These are phyloP conservation scores for Ephialtes manifestator DNA, from an alignment of 2,888 invertebrate species.

Conservation along the genomic window DNA sequence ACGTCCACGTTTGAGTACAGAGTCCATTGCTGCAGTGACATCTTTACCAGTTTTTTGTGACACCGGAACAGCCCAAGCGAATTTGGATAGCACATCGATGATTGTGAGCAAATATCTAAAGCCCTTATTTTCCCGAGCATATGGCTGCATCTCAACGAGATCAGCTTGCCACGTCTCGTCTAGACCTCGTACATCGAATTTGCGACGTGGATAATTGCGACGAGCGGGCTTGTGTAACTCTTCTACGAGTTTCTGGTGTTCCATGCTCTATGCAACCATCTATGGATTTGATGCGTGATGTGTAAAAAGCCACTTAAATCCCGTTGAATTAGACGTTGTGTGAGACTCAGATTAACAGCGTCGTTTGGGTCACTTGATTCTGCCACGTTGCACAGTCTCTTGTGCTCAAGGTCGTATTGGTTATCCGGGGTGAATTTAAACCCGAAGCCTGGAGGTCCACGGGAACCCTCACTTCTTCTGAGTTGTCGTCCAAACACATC, in stretches of 20 bases:
- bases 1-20: conserved; percentile 58
- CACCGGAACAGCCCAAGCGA: conserved; percentile 80
- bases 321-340: conserved; percentile 14
- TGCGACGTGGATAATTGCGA: conserved; percentile 80
- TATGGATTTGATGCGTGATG: conserved; percentile 7
- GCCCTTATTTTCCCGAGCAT: conserved; percentile 76
- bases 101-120: conserved; percentile 81
- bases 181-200: conserved; percentile 80
- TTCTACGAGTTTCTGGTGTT: conserved; percentile 67
- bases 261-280: neutral
- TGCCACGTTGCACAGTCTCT: conserved; percentile 60
- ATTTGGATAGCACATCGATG: conserved; percentile 83
- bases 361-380: conserved; percentile 24
- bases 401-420: conserved; percentile 53
- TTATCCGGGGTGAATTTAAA: conserved; percentile 49
- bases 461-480: conserved; percentile 30
- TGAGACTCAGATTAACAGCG: conserved; percentile 35
- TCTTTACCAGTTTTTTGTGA: conserved; percentile 79
- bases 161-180: conserved; percentile 85
- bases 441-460: conserved; percentile 48
- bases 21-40: conserved; percentile 73
- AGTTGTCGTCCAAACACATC: conserved; percentile 54
- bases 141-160: conserved; percentile 80
- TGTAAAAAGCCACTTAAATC: neutral
- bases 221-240: conserved; percentile 83